Percentiles rank a stretch among this genome's conserved stretches.
phyloP scores from a whole-genome alignment of 2,888 invertebrate genomes.

The Lithophane semibrunnea region DNA sequence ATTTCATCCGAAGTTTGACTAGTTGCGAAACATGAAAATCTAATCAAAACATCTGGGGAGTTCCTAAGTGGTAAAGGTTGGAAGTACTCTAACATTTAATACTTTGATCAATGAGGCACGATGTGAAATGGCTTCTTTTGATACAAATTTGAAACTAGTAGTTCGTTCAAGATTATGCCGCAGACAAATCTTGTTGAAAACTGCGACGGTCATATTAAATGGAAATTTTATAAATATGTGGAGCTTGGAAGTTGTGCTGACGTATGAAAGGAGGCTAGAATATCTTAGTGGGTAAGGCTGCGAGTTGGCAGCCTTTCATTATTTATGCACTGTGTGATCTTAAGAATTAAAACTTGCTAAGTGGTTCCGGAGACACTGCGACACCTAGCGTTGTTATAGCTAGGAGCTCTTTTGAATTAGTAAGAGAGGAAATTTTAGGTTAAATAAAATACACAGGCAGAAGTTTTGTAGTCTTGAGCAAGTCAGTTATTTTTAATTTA shows the following conservation, averaged over 20 bases:
- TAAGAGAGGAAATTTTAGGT: constrained; percentile 24
- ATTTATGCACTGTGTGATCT: constrained; percentile 59
- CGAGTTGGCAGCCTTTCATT: constrained; percentile 49
- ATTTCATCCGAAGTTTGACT: constrained; percentile 64
- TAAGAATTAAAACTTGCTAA: constrained; percentile 62
- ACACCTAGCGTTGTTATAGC: constrained; percentile 29
- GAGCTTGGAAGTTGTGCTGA: constrained; percentile 33
- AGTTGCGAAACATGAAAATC: constrained; percentile 74
- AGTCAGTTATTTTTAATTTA: constrained; percentile 30
- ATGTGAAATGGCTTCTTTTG: constrained; percentile 70
- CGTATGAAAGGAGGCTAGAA: constrained; percentile 47
- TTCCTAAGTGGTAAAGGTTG: constrained; percentile 66
- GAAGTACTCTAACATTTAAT: constrained; percentile 68
- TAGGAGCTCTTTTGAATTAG: constrained; percentile 19
- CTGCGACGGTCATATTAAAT: constrained; percentile 41
- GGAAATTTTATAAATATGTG: constrained; percentile 60
- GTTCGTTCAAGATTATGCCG: constrained; percentile 42
- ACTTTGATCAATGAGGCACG: constrained; percentile 76
- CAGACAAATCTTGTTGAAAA: constrained; percentile 43
- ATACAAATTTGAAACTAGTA: constrained; percentile 67
- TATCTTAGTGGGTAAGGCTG: constrained; percentile 34
- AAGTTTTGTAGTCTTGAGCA: constrained; percentile 14
- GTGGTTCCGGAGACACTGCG: constrained; percentile 48
- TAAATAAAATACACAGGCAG: constrained; percentile 23
- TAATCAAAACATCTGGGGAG: constrained; percentile 76